Evolutionary conservation across 2,888 invertebrate genomes (phyloP), one percentile per base, ranked within the genome.

Genomic region (Venustoraphidia nigricollis): DNA sequence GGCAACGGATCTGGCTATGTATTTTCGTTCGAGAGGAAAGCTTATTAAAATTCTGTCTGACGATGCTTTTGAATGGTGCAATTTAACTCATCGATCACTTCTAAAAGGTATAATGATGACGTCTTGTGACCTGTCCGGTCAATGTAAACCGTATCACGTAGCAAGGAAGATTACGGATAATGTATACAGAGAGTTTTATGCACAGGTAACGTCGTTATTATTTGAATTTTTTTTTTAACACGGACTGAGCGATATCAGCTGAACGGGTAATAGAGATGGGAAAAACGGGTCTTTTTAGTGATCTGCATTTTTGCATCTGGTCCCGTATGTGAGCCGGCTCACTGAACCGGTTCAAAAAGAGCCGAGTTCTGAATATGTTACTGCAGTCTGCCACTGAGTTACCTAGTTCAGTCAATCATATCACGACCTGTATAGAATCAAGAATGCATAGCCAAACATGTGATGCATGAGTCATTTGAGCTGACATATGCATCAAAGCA

Each of bases 21-120:
- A 76, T 65, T 77, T 78, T 59, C 69, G 62, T 55, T 61, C 69
- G 48, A 66, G 77, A 4, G 69, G 70, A 1, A 72, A 72, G 53
- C 62, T 79, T 34, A 63, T 73, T 9, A 71, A 72, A n/a, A 56
- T 77, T 1, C 56, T 72, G 1, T 64, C 69, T 0, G 71, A 73
- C 1, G 62, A 66, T 27, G 45, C 55, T 10, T 73, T 77, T 54
- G 69, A 76, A 55, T 73, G 73, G 70, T 56, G 60, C 0, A 68
- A 73, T 53, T 57, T 56, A 9, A 52, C 62, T 2, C 78, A 79
- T 55, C 65, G 75, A 49, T 64, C 59, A 41, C 63, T 77, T 56
- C 58, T 77, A 8, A 77, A 76, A 66, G 70, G 73, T 10, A 59
- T 69, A 9, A 64, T 69, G 60, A 79, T 80, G 77, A 79, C 77